Evolutionary conservation across 1,140 invertebrate genomes (phyloP).

Genomic region (Cydia strobilella): DNA sequence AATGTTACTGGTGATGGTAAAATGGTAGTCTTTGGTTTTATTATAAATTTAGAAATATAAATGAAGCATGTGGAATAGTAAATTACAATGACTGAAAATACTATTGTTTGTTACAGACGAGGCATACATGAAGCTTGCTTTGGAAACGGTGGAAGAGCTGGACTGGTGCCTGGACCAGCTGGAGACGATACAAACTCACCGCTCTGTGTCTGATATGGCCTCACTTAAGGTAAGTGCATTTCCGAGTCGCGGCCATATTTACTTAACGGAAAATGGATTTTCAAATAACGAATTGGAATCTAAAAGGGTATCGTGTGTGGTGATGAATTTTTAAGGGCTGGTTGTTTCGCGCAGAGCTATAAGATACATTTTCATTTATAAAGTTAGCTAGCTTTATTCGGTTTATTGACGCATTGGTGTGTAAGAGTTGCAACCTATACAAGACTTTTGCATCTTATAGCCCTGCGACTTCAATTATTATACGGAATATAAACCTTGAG

Average conservation of each 20-base stretch:
- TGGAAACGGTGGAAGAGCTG: constrained; percentile 98
- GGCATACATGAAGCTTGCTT: constrained; percentile 93
- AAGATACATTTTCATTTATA: background rate
- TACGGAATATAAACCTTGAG: no score
- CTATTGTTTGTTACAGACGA: constrained; percentile 85
- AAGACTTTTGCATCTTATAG: no score
- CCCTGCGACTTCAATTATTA: no score
- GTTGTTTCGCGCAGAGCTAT: background rate
- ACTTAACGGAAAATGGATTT: constrained; percentile 11
- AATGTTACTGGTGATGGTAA: no score
- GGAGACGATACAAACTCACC: constrained; percentile 99
- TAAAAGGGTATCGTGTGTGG: background rate
- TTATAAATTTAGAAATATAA: no score
- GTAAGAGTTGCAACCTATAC: no score
- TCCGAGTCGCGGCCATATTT: background rate
- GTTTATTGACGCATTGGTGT: background rate
- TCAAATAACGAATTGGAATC: background rate
- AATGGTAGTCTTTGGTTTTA: no score
- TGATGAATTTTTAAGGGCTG: constrained; percentile 6
- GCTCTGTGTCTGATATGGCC: constrained; percentile 99
- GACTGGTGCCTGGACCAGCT: constrained; percentile 99
- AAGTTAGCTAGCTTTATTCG: background rate
- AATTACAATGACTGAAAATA: background rate
- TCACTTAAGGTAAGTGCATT: constrained; percentile 94
- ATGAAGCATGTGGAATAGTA: background rate